Percentiles rank a stretch among this genome's conserved stretches.
Conservation (phyloP, 2,797 vertebrate genomes). For the Muscicapa comitata region DNA sequence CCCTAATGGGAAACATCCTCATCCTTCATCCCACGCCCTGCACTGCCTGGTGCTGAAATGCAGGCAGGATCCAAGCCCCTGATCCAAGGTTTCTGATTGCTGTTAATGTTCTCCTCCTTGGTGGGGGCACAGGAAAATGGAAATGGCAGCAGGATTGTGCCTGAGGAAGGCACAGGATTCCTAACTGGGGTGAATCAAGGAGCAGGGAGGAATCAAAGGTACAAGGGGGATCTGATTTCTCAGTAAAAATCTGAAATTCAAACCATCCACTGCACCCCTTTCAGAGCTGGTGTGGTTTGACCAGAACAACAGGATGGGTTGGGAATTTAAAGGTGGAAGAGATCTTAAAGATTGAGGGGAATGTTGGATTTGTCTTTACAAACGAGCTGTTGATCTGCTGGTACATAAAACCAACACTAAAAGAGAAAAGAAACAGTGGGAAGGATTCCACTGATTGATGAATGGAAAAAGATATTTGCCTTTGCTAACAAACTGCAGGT, state of each 20-base stretch:
- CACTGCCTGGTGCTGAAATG: not conserved
- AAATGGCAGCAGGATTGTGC: not conserved
- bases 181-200: not conserved
- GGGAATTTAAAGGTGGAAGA: not conserved
- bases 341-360: not conserved
- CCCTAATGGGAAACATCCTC: slow-evolving; percentile 45
- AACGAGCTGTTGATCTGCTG: too few species aligned
- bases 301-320: not conserved
- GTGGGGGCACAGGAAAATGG: not conserved
- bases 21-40: not conserved
- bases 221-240: not conserved
- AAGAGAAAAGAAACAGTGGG: too few species aligned
- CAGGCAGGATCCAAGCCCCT: not conserved
- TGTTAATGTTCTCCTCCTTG: not conserved
- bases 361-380: too few species aligned
- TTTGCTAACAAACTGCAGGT: too few species aligned
- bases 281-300: not conserved
- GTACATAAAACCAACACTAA: too few species aligned
- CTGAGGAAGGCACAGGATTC: not conserved
- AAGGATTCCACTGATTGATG: too few species aligned
- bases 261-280: not conserved
- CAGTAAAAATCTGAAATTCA: not conserved
- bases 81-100: not conserved
- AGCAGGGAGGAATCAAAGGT: not conserved
- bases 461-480: too few species aligned